Base-by-base conservation (phyloP, 2,888 invertebrate genomes). In the Falcaria lacertinaria region DNA sequence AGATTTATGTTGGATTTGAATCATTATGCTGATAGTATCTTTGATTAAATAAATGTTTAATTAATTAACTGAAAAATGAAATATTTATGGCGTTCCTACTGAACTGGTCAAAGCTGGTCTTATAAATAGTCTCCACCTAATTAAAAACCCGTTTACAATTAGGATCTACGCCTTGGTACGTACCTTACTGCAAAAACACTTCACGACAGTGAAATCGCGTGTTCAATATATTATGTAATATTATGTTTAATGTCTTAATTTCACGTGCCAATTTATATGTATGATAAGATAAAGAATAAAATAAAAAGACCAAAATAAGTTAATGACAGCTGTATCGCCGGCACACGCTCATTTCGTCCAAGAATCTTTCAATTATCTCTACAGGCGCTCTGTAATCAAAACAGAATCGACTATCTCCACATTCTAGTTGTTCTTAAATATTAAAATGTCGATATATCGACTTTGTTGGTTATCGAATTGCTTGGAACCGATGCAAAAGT, bases 381-480 rank as follows among this genome's bases (percentile, higher is more conserved):
- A 39, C 17, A 14, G 16, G 86, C 86, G 89, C 76, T 69, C 80
- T 78, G 74, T 83, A 82, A 88, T 88, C 84, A 80, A 69, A 69
- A 69, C 61, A 72, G 80, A 83, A 81, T 80, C 77, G 77, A 71
- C 74, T 78, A 86, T 82, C 80, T 64, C 63, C 57, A 69, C 65
- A 69, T 69, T 52, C 66, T 72, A 22, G 19, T 36, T 36, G 36
- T 22, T 36, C 19, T 36, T 22, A 16, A 22, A 36, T 22, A 22
- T 15, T 25, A 13, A 37, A 37, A 25, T 22, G 15, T 37, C 15
- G 25, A 37, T 37, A 11, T 37, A 25, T 37, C 22, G 8, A 37
- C 25, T 14, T 15, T 37, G 22, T 15, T 22, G 11, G 11, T 11
- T 28, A 28, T 28, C 28, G 28, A 7, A 4, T 3, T 28, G 28